Conservation (phyloP, 2,888 invertebrate genomes). For the Dynastes grantii region DNA sequence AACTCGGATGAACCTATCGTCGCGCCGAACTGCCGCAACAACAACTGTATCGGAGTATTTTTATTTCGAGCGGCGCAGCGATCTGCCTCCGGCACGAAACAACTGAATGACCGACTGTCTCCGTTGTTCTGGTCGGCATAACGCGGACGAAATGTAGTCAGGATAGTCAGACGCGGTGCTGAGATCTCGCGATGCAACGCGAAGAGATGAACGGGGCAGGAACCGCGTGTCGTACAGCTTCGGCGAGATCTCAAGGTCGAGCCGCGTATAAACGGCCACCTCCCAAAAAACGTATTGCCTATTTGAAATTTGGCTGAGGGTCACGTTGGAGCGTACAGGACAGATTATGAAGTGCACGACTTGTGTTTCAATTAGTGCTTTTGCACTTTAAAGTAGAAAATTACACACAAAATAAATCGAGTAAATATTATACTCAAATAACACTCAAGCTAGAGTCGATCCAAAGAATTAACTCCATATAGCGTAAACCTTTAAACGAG, state of each 20-base stretch:
- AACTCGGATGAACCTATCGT: conserved; percentile 60
- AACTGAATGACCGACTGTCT: neutral
- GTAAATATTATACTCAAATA: no score
- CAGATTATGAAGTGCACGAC: no score
- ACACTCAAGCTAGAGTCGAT: no score
- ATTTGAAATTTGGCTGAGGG: conserved; percentile 35
- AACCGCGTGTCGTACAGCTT: neutral
- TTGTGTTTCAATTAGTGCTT: no score
- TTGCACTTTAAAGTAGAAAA: no score
- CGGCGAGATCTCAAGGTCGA: conserved; percentile 46
- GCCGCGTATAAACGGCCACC: neutral
- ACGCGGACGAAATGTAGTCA: neutral
- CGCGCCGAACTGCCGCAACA: neutral
- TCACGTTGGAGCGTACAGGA: neutral
- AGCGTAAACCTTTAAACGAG: no score
- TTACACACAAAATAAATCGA: no score
- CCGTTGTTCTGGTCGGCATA: neutral
- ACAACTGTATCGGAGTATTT: conserved; percentile 59
- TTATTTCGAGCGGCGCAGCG: conserved; percentile 50
- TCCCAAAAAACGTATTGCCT: conserved; percentile 42
- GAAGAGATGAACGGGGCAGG: neutral
- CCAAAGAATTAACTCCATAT: no score
- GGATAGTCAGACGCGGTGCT: conserved; percentile 49
- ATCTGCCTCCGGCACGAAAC: neutral
- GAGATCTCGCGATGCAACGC: conserved; percentile 61